Evolutionary conservation across 2,113 vertebrate genomes (phyloP).

Genomic region (Antechinus flavipes): DNA sequence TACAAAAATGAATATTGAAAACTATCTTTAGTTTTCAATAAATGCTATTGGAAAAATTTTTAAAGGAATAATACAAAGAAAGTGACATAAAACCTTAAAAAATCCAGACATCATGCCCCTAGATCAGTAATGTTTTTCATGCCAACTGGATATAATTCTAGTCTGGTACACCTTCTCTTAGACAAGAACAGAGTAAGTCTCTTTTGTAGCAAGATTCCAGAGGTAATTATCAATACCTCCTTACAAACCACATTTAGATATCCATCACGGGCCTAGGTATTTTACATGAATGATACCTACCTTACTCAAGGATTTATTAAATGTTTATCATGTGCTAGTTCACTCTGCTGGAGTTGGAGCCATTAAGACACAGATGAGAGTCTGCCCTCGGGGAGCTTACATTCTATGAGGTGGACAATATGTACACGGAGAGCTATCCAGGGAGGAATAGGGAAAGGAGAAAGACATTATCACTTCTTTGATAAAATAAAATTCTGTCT

Average conservation of each 20-base stretch:
- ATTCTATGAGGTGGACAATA: neutral
- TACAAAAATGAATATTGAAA: too few species aligned
- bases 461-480: neutral
- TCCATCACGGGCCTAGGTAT: neutral
- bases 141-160: neutral
- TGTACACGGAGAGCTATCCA: neutral
- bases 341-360: neutral
- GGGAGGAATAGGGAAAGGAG: neutral
- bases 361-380: neutral
- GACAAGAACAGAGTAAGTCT: neutral
- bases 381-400: neutral
- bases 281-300: neutral
- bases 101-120: too few species aligned
- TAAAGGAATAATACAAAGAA: too few species aligned
- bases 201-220: neutral
- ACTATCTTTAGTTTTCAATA: too few species aligned
- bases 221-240: neutral
- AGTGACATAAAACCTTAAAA: too few species aligned
- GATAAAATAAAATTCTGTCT: neutral
- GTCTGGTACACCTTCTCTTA: neutral
- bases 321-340: neutral
- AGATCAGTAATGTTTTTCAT: neutral
- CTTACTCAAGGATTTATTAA: neutral
- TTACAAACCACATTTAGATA: neutral
- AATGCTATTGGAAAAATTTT: too few species aligned